Conservation (phyloP, 2,797 vertebrate genomes). For the Chaunax sp. region DNA sequence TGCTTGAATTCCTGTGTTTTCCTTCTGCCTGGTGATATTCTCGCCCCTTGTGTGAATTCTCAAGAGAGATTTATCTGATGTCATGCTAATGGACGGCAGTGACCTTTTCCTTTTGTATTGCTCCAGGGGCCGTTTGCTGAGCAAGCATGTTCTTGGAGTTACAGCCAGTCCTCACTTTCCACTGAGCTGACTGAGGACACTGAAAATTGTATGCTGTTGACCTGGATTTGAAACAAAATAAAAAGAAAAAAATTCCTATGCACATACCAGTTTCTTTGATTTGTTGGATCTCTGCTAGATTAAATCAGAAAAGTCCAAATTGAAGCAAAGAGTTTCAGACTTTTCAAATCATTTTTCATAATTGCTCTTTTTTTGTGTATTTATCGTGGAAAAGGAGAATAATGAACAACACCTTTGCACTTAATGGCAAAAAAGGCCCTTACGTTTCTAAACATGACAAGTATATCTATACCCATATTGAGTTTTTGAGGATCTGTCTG, state of each 20-base stretch:
- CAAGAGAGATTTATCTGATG: conserved; percentile 58
- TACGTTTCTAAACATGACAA: no score
- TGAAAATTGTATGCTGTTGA: conserved; percentile 71
- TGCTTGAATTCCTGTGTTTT: conserved; percentile 19
- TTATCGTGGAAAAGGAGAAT: no score
- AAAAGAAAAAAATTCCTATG: conserved; percentile 59
- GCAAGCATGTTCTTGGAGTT: conserved; percentile 59
- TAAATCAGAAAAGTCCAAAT: background rate
- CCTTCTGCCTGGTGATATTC: conserved; percentile 29
- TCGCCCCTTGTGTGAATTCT: conserved; percentile 41
- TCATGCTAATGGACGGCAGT: conserved; percentile 44
- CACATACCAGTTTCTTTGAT: conserved; percentile 29
- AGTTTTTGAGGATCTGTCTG: no score
- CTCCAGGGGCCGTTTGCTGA: conserved; percentile 72
- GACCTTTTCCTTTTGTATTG: conserved; percentile 64
- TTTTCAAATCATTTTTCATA: background rate
- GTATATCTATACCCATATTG: no score
- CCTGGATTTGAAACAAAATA: conserved; percentile 80
- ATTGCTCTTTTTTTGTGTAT: background rate
- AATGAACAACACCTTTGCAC: no score
- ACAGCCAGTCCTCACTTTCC: conserved; percentile 56
- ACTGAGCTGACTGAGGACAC: conserved; percentile 65
- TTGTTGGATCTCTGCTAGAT: conserved; percentile 14
- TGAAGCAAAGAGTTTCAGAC: no score
- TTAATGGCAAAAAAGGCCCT: no score